A percentile compares a stretch with the other conserved stretches of the same genome.
Evolutionary conservation across 2,113 vertebrate species (phyloP).

Genomic region (Connochaetes taurinus): DNA sequence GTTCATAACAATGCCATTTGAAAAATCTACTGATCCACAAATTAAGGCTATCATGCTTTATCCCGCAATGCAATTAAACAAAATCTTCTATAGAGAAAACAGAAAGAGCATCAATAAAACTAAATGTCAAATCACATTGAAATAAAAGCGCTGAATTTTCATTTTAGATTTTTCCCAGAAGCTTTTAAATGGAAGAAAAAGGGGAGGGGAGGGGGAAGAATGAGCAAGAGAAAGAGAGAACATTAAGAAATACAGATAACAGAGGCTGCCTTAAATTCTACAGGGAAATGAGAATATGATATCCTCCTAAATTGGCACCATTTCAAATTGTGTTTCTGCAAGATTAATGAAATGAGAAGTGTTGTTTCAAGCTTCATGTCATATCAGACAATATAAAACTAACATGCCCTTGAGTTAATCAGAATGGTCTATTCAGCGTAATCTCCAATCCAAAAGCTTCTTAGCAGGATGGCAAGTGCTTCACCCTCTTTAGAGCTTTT

Average conservation of each 20-base stretch:
- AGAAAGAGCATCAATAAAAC: slow-evolving; percentile 70
- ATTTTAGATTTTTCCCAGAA: slow-evolving; percentile 73
- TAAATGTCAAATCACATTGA: slow-evolving; percentile 72
- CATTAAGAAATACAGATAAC: slow-evolving; percentile 67
- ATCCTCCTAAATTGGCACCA: slow-evolving; percentile 73
- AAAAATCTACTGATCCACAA: slow-evolving; percentile 71
- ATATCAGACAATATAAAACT: slow-evolving; percentile 80
- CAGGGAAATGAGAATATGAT: slow-evolving; percentile 75
- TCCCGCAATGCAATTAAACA: slow-evolving; percentile 68
- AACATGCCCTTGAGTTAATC: slow-evolving; percentile 80
- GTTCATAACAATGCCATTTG: slow-evolving; percentile 71
- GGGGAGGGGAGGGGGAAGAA: background rate
- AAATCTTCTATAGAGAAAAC: slow-evolving; percentile 63
- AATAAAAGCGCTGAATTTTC: slow-evolving; percentile 74
- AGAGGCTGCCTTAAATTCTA: slow-evolving; percentile 71
- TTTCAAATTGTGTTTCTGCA: slow-evolving; percentile 78
- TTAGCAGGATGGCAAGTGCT: slow-evolving; percentile 48
- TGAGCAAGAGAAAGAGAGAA: slow-evolving; percentile 19
- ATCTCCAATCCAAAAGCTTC: slow-evolving; percentile 67
- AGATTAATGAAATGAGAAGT: slow-evolving; percentile 83
- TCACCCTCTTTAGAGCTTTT: slow-evolving; percentile 46
- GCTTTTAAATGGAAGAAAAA: slow-evolving; percentile 65
- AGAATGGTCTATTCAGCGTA: slow-evolving; percentile 75
- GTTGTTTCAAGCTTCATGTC: slow-evolving; percentile 80
- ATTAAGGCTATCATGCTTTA: slow-evolving; percentile 70